phyloP scores from a whole-genome alignment of 2,113 vertebrate genomes.

The Brachyistius frenatus region DNA sequence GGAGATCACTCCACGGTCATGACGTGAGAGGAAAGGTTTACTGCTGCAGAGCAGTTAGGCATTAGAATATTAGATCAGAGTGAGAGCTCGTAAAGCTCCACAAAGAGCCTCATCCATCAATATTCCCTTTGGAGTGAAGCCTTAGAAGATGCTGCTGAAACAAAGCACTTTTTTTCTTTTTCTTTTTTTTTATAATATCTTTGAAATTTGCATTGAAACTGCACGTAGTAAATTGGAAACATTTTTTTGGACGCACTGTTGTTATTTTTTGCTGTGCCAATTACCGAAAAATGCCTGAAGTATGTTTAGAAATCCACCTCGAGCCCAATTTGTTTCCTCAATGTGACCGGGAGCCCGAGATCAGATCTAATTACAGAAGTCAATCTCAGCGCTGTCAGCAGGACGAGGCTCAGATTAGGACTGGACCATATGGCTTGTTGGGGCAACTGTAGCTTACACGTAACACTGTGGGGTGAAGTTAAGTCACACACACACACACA shows the following conservation, averaged over 20 bases:
- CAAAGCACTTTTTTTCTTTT: slow-evolving; percentile 3
- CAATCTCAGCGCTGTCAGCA: slow-evolving; percentile 76
- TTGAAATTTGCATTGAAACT: background rate
- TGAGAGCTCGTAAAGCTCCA: slow-evolving; percentile 27
- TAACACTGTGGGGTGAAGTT: slow-evolving; percentile 43
- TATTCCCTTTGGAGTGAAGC: background rate
- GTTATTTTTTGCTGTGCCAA: background rate
- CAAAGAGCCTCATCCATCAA: slow-evolving; percentile 43
- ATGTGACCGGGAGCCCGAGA: slow-evolving; percentile 39
- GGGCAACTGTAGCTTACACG: slow-evolving; percentile 65
- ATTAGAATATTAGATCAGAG: slow-evolving; percentile 69
- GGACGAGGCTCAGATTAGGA: slow-evolving; percentile 76
- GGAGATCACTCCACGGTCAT: slow-evolving; percentile 60
- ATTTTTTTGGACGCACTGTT: background rate
- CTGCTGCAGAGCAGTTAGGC: slow-evolving; percentile 31
- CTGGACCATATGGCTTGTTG: slow-evolving; percentile 77
- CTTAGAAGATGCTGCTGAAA: slow-evolving; percentile 12
- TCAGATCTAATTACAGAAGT: slow-evolving; percentile 82
- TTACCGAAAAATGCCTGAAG: slow-evolving; percentile 13
- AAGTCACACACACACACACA: slow-evolving; percentile 27
- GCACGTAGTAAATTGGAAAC: slow-evolving; percentile 5
- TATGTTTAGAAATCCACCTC: slow-evolving; percentile 30
- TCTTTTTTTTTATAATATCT: background rate
- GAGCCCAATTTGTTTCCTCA: slow-evolving; percentile 20
- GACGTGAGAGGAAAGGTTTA: slow-evolving; percentile 65